Conservation (phyloP, 2,113 vertebrate genomes). For the Mobula birostris region DNA sequence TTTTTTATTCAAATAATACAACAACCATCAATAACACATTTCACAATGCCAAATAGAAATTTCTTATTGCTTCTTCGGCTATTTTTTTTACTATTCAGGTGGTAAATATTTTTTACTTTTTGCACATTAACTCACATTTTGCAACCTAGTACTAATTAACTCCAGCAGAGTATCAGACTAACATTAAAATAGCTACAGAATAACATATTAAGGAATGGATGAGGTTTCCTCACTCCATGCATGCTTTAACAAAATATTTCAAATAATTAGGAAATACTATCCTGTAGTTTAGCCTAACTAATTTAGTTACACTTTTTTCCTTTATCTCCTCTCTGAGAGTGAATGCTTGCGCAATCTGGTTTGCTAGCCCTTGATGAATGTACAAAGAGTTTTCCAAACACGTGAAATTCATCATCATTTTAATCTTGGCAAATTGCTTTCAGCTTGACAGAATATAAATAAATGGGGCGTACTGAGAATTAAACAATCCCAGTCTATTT, state of each 20-base stretch:
- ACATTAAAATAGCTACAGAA: not conserved
- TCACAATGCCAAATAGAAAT: not conserved
- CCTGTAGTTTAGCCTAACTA: not conserved
- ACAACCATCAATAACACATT: not conserved
- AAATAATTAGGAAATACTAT: not conserved
- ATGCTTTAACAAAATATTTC: not conserved
- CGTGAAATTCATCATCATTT: not conserved
- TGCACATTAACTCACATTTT: too few relatives aligned
- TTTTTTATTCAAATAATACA: not conserved
- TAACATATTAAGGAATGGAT: not conserved
- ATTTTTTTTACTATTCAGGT: not conserved
- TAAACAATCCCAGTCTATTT: not conserved
- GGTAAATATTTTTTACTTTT: not conserved
- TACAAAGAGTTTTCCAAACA: not conserved
- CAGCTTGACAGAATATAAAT: not conserved
- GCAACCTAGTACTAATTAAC: not conserved
- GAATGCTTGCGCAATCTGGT: not conserved
- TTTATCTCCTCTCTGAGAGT: not conserved
- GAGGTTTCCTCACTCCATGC: not conserved
- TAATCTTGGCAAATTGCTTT: constrained; percentile 7
- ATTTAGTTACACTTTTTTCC: not conserved
- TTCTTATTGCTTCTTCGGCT: not conserved
- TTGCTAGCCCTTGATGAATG: not conserved
- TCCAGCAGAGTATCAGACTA: not conserved
- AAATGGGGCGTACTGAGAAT: not conserved